These are phyloP conservation scores for Troglohyphantes excavatus DNA, from an alignment of 2,888 invertebrate genomes.

Conservation along the genomic window DNA sequence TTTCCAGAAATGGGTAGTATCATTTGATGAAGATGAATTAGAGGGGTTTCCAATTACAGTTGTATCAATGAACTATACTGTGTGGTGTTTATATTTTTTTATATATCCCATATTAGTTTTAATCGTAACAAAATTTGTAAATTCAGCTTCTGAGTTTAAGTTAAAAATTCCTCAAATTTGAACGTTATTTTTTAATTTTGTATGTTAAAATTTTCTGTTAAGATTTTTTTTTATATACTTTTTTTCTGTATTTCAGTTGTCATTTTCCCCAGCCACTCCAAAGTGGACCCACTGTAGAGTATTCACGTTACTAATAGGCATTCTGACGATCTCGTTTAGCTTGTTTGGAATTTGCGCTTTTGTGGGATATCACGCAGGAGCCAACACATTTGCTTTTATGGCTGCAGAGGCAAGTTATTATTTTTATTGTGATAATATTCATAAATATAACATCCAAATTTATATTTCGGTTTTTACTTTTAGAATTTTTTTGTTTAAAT, in stretches of 20 bases:
- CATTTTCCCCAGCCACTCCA: slow-evolving; percentile 89
- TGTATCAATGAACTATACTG: too few species aligned
- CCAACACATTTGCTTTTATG: slow-evolving; percentile 91
- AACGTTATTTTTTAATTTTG: not conserved
- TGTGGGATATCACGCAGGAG: slow-evolving; percentile 88
- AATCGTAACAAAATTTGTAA: too few species aligned
- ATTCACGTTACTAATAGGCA: slow-evolving; percentile 87
- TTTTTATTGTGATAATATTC: not conserved
- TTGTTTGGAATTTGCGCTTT: slow-evolving; percentile 85
- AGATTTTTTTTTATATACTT: not conserved
- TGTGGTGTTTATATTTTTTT: too few species aligned
- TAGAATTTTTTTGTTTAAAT: too few species aligned
- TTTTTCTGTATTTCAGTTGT: slow-evolving; percentile 85
- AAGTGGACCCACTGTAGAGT: slow-evolving; percentile 89
- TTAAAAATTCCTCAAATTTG: too few species aligned
- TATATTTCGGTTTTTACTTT: too few species aligned
- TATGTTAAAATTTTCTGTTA: not conserved
- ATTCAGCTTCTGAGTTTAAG: too few species aligned
- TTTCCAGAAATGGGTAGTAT: too few species aligned
- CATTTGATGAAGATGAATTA: too few species aligned
- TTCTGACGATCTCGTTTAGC: slow-evolving; percentile 87
- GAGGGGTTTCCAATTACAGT: too few species aligned
- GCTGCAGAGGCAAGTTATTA: slow-evolving; percentile 83
- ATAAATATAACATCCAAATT: too few species aligned
- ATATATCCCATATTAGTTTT: too few species aligned